Evolutionary conservation across 2,113 vertebrate species (phyloP), one percentile per base, ranked within the genome.

Genomic region (Triplophysa rosa): DNA sequence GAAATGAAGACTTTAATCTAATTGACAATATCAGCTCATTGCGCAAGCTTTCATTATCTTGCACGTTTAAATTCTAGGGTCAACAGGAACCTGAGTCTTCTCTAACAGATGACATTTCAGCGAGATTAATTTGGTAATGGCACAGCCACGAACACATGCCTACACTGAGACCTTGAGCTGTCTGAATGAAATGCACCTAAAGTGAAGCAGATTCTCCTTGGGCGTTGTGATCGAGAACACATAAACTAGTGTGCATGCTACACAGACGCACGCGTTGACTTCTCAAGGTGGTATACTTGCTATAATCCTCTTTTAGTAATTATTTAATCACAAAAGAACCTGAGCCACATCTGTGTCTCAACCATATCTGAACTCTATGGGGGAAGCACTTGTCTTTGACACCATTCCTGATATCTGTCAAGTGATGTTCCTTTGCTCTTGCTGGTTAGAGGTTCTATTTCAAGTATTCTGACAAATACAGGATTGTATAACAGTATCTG

Each of bases 391-490:
- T 79, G 71, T 79, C 80, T 64, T 42, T 26, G 24, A 7, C 33
- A 65, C 19, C 52, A 29, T 68, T 42, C 37, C 42, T 75, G 69
- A 21, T 23, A 62, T n/a, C 62, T 83, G 47, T 81, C 79, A 45
- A 68, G 73, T 26, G 26, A 64, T 69, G 68, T 83, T 19, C 62
- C 45, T 68, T 74, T 79, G 72, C 69, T 63, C 76, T 68, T 77
- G 16, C 74, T 71, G 69, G 67, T 79, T 77, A 71, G 67, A 67
- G 80, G 63, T 82, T 87, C 86, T 87, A 87, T 86, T 88, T 89
- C 70, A 79, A 79, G n/a, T n/a, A n/a, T n/a, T n/a, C 80, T 83
- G 81, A 74, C 69, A 72, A 40, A 37, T 62, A 67, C 67, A 74
- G 66, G 61, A 80, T 86, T 82, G 42, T 68, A 77, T 84, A 82